Percentiles rank a stretch among this genome's conserved stretches.
Evolutionary conservation across 2,797 vertebrate genomes (phyloP).

Genomic region (Ciconia nigra): DNA sequence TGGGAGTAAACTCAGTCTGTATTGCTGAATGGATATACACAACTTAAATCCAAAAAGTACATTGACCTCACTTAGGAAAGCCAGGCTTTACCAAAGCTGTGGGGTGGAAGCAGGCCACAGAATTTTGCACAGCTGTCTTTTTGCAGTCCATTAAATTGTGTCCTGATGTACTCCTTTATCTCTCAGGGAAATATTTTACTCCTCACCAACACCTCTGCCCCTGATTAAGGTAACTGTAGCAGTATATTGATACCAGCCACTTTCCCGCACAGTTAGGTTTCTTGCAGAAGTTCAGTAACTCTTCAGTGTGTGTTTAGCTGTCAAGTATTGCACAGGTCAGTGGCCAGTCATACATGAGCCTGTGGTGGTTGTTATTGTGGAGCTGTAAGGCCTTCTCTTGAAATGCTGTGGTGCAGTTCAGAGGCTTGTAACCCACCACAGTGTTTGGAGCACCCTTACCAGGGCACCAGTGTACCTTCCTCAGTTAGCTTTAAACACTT

Average conservation of each 20-base stretch:
- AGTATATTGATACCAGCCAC: neutral
- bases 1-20: neutral
- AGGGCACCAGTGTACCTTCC: neutral
- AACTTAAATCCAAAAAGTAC: neutral
- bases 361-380: neutral
- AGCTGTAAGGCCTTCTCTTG: neutral
- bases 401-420: accelerated
- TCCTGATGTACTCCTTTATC: neutral
- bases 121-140: neutral
- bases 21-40: neutral
- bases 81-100: neutral
- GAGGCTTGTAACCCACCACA: neutral
- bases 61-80: neutral
- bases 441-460: neutral
- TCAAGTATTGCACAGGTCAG: no score
- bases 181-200: neutral
- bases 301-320: neutral
- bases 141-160: neutral
- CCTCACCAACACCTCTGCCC: neutral
- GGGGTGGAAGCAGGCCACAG: neutral
- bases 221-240: neutral
- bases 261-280: neutral
- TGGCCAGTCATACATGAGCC: accelerated
- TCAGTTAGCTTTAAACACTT: neutral
- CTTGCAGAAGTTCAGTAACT: neutral